Evolutionary conservation across 1,140 invertebrate genomes (phyloP).

Genomic region (Gryon sp.): DNA sequence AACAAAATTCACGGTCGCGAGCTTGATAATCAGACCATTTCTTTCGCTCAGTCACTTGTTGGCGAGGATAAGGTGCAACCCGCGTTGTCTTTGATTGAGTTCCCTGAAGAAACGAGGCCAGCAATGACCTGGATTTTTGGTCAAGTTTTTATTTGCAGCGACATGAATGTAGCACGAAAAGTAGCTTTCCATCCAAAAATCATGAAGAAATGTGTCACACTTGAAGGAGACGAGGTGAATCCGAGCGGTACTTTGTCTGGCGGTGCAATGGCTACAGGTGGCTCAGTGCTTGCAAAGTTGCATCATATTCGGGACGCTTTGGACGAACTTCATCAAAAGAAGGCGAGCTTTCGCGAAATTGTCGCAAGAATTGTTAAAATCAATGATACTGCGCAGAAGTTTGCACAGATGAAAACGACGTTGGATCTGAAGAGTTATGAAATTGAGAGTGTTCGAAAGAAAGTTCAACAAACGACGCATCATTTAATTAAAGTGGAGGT

Average conservation of each 20-base stretch:
- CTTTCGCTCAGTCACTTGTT: slow-evolving; percentile 86
- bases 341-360: slow-evolving; percentile 79
- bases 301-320: slow-evolving; percentile 79
- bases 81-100: slow-evolving; percentile 91
- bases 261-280: slow-evolving; percentile 82
- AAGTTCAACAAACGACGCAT: slow-evolving; percentile 87
- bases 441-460: slow-evolving; percentile 83
- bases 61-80: slow-evolving; percentile 90
- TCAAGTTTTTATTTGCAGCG: slow-evolving; percentile 89
- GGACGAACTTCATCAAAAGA: slow-evolving; percentile 78
- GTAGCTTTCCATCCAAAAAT: slow-evolving; percentile 89
- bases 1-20: slow-evolving; percentile 89
- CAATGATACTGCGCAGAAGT: slow-evolving; percentile 79
- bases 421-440: slow-evolving; percentile 87
- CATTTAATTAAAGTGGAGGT: slow-evolving; percentile 90
- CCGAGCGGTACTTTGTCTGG: slow-evolving; percentile 94
- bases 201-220: slow-evolving; percentile 89
- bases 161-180: slow-evolving; percentile 88
- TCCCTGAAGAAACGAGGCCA: slow-evolving; percentile 83
- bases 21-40: slow-evolving; percentile 83
- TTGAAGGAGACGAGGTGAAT: slow-evolving; percentile 95
- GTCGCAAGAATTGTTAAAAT: slow-evolving; percentile 80
- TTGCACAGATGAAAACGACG: slow-evolving; percentile 83
- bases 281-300: slow-evolving; percentile 77
- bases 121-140: slow-evolving; percentile 97